Percentiles rank a stretch among this genome's conserved stretches.
Evolutionary conservation across 2,797 vertebrate genomes (phyloP).

Genomic region (Parotocinclus haroldoi): DNA sequence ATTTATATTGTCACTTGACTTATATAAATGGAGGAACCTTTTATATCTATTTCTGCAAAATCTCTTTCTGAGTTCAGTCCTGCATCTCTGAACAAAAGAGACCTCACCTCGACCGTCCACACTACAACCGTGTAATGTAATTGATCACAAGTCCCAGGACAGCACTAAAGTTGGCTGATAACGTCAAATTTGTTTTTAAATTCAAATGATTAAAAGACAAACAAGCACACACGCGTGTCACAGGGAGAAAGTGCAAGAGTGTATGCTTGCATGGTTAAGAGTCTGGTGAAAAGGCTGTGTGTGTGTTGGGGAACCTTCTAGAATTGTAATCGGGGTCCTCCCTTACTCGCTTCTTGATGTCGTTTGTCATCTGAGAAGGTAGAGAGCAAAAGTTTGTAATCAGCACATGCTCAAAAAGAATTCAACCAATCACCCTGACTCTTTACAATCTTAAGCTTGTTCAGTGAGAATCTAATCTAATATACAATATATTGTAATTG

Average conservation of each 20-base stretch:
- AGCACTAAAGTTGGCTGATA: background rate
- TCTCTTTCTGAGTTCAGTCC: background rate
- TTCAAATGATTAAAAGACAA: conserved; percentile 29
- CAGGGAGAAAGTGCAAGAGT: conserved; percentile 2
- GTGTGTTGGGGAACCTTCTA: conserved; percentile 84
- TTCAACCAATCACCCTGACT: too few relatives aligned
- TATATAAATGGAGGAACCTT: background rate
- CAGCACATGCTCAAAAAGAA: too few relatives aligned
- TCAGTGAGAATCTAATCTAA: too few relatives aligned
- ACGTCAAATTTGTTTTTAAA: conserved; percentile 22
- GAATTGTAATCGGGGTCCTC: conserved; percentile 83
- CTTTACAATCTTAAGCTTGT: too few relatives aligned
- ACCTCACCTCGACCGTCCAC: background rate
- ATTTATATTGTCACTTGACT: background rate
- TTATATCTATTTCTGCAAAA: background rate
- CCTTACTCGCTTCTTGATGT: conserved; percentile 83
- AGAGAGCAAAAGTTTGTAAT: too few relatives aligned
- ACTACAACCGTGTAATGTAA: conserved; percentile 2
- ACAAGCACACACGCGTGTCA: conserved; percentile 12
- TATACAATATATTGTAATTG: too few relatives aligned
- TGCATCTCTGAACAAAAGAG: background rate
- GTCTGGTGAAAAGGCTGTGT: conserved; percentile 80
- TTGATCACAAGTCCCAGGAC: background rate
- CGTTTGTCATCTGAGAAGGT: conserved; percentile 75
- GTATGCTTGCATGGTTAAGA: conserved; percentile 61